Base-by-base conservation (phyloP, 2,888 invertebrate genomes). In the Acrobasis consociella region DNA sequence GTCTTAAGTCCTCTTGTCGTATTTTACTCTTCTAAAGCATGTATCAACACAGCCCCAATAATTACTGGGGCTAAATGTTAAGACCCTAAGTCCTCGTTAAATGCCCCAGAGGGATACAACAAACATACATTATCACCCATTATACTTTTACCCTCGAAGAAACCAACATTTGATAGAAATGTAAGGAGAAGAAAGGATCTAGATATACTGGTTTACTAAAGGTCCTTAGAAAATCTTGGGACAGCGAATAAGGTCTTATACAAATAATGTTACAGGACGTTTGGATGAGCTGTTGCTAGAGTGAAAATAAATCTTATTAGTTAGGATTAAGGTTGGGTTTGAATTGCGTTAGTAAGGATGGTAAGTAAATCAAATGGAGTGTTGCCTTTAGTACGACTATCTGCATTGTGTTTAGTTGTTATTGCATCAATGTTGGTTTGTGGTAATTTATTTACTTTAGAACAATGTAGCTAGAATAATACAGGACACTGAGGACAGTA, bases 71-170 rank as follows among this genome's bases (percentile, higher is more conserved):
- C 85, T 86, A 82, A 87, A 80, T 83, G 81, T 83, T 83, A 81
- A 88, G 83, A 80, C 83, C 87, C 83, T 76, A 86, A 89, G 83
- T 83, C 82, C 77, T 77, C 86, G 90, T 88, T 87, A 87, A 89
- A 84, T 77, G 86, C 78, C 85, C 85, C 83, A 71, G 58, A 70
- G 85, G 90, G 87, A 83, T 80, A 78, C 78, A 73, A 73, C 73
- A 69, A 69, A 77, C 74, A 77, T 81, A 80, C 81, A 82, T 89
- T 88, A 86, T 85, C 87, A 87, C 88, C 84, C 81, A 76, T 80
- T 73, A 81, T 75, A 76, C n/a, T 80, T 74, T 82, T 89, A 81
- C 81, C 87, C 71, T 71, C 76, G 69, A 63, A 64, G 69, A 64
- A 66, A 68, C 63, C 42, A 58, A 59, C 56, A 55, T 55, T 38